Evolutionary conservation across 1,140 invertebrate genomes (phyloP).

Genomic region (Galleria mellonella): DNA sequence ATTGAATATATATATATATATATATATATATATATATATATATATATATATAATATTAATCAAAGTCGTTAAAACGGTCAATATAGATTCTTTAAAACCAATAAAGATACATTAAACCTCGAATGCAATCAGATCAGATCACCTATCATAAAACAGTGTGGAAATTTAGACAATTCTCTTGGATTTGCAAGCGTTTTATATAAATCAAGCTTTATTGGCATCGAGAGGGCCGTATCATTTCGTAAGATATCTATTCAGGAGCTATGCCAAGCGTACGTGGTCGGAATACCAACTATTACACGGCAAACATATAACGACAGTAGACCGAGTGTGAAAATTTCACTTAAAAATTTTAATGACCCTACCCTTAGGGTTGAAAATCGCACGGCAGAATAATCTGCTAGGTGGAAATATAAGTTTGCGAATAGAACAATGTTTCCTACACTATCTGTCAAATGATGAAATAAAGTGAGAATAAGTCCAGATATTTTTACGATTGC

Average conservation of each 20-base stretch:
- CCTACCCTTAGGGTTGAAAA: not conserved
- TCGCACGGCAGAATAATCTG: not conserved
- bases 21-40: too few relatives aligned
- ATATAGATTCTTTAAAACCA: too few relatives aligned
- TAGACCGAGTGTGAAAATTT: not conserved
- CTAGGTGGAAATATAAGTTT: not conserved
- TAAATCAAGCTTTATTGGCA: constrained; percentile 66
- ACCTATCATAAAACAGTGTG: constrained; percentile 2
- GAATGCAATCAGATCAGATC: not conserved
- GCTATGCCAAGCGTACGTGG: constrained; percentile 54
- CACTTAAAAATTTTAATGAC: constrained; percentile 6
- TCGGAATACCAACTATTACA: constrained; percentile 44
- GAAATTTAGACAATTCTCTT: constrained; percentile 9
- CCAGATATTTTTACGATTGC: constrained; percentile 31
- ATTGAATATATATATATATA: too few relatives aligned
- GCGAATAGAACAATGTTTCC: constrained; percentile 24
- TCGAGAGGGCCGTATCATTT: constrained; percentile 60
- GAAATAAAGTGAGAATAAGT: constrained; percentile 52
- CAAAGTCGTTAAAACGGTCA: too few relatives aligned
- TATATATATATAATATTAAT: too few relatives aligned
- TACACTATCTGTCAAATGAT: constrained; percentile 52
- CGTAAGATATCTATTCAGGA: constrained; percentile 62
- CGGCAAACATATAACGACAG: constrained; percentile 22
- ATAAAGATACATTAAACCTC: too few relatives aligned
- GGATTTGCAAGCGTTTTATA: constrained; percentile 46